phyloP scores from a whole-genome alignment of 1,140 invertebrate species.

The Pentalonia nigronervosa region DNA sequence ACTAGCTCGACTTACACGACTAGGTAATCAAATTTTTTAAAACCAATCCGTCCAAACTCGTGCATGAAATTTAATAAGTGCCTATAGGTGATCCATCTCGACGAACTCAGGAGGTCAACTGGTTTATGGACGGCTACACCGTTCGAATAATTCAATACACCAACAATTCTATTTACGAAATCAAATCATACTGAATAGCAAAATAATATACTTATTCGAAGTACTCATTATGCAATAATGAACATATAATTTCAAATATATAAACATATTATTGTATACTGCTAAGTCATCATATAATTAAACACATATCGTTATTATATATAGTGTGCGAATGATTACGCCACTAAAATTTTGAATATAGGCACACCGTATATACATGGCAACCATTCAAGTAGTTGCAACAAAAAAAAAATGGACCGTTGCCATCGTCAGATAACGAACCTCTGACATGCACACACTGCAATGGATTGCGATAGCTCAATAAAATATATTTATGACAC shows the following conservation, averaged over 20 bases:
- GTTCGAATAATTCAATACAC: not conserved
- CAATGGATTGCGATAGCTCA: not conserved
- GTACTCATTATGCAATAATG: not conserved
- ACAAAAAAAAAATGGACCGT: not conserved
- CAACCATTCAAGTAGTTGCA: not conserved
- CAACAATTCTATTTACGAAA: not conserved
- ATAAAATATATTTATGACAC: conserved; percentile 6
- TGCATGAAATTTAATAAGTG: not conserved
- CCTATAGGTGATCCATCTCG: not conserved
- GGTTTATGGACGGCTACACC: not conserved
- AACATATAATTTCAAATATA: not conserved
- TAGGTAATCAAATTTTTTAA: not conserved
- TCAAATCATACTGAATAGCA: not conserved
- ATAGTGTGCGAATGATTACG: not conserved
- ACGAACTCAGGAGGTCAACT: not conserved
- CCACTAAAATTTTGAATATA: not conserved
- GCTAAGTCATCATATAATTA: not conserved
- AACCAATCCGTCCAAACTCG: not conserved
- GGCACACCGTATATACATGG: not conserved
- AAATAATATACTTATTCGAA: not conserved
- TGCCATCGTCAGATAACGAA: conserved; percentile 1
- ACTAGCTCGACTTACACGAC: not conserved
- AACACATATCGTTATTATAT: not conserved
- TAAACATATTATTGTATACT: not conserved
- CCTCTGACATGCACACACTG: not conserved